phyloP scores from a whole-genome alignment of 1,140 invertebrate genomes.

The Lepidurus apus region DNA sequence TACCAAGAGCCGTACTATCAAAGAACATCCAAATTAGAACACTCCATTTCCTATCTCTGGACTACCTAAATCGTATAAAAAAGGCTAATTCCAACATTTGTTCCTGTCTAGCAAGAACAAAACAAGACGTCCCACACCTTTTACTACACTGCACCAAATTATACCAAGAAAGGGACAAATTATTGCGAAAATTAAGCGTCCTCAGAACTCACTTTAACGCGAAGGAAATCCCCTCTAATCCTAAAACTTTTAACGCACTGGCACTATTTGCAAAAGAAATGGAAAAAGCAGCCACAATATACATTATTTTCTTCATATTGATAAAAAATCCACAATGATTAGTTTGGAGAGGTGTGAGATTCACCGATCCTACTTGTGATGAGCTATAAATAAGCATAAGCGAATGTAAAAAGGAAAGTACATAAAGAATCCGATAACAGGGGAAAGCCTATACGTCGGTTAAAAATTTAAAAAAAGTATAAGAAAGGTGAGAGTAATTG shows the following conservation, averaged over 20 bases:
- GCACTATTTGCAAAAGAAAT: background rate
- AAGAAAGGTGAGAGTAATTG: too few species aligned
- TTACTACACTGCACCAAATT: background rate
- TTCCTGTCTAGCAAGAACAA: background rate
- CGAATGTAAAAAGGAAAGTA: too few species aligned
- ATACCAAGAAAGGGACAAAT: background rate
- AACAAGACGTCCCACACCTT: background rate
- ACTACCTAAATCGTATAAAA: background rate
- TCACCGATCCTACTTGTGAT: too few species aligned
- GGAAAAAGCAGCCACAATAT: background rate
- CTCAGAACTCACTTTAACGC: background rate
- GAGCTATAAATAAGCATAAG: too few species aligned
- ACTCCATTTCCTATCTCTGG: background rate
- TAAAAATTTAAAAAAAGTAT: too few species aligned
- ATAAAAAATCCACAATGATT: too few species aligned
- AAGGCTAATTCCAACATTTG: background rate
- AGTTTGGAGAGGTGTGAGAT: too few species aligned
- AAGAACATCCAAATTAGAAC: background rate
- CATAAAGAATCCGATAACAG: too few species aligned
- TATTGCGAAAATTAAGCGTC: background rate
- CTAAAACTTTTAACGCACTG: background rate
- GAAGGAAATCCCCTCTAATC: background rate
- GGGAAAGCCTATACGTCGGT: too few species aligned
- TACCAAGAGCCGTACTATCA: background rate
- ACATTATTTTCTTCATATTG: too few species aligned